Evolutionary conservation across 2,888 invertebrate species (phyloP), one percentile per base, ranked within the genome.

Genomic region (Pseudeuparius sepicola): DNA sequence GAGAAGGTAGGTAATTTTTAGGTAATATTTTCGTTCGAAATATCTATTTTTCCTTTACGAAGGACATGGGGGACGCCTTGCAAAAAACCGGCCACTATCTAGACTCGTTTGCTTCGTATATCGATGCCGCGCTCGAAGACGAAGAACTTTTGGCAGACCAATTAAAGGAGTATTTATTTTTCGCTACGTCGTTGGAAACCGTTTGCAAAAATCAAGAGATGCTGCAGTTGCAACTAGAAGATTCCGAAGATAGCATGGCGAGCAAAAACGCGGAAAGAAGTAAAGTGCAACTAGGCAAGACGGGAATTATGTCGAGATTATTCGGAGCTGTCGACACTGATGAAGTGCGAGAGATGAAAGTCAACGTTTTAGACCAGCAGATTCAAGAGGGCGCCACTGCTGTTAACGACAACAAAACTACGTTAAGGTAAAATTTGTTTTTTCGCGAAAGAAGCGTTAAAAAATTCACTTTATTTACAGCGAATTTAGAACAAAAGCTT

Each of bases 141-240:
- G 86, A 87, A 55, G 86, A 87, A 52, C 72, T 84, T 46, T 67
- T 84, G 36, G 82, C 82, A 0, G 86, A 87, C 57, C 86, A 86
- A 58, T 61, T 87, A 33, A 86, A 86, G 54, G 87, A 87, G 59
- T 87, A 86, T 59, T 59, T 83, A 36, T 82, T 83, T 55, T 85
- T 77, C 55, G 78, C 82, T 1, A 73, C 73, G 14, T 78, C 85
- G 1, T 57, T 86, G 32, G 78, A 83, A n/a, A 14, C 26, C 3
- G 41, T 43, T 3, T 82, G 83, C 49, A 70, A 68, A 49, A 77
- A 83, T 51, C 78, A 83, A 46, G 83, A 85, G 55, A 68, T 77
- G 17, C 50, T 82, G 42, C 84, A 85, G 58, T 64, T 81, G 11
- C 71, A 78, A 32, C 63, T 80, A 25, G 85, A 86, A 51, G 71